These are phyloP conservation scores for Phortica variegata DNA, from an alignment of 1,140 invertebrate species.

Conservation along the genomic window DNA sequence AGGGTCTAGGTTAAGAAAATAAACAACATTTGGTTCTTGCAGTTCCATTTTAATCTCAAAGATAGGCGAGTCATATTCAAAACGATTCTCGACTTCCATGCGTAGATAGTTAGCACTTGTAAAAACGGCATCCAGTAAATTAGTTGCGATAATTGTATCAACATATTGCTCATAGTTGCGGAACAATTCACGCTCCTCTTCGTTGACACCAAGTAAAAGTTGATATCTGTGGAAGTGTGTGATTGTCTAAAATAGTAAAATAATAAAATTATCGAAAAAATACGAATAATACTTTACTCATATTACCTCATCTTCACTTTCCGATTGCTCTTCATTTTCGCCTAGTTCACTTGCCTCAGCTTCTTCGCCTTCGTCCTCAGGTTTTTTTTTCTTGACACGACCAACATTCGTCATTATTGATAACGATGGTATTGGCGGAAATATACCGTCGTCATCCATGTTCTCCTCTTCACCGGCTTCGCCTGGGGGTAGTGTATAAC, in stretches of 20 bases:
- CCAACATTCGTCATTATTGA: constrained; percentile 22
- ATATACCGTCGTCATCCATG: constrained; percentile 20
- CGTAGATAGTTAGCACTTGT: constrained; percentile 50
- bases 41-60: constrained; percentile 69
- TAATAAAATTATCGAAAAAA: background rate
- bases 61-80: constrained; percentile 56
- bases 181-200: constrained; percentile 28
- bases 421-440: constrained; percentile 27
- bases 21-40: constrained; percentile 64
- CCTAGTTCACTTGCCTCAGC: constrained; percentile 18
- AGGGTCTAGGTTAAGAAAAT: constrained; percentile 64
- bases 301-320: constrained; percentile 26
- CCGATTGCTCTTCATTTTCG: constrained; percentile 30
- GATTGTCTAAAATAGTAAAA: constrained; percentile 15
- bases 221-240: constrained; percentile 30
- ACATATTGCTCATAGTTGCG: constrained; percentile 65
- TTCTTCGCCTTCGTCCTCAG: constrained; percentile 1
- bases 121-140: constrained; percentile 60
- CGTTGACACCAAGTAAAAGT: constrained; percentile 25
- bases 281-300: background rate
- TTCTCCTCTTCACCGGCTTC: constrained; percentile 34
- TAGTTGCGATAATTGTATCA: constrained; percentile 65
- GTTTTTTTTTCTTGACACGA: constrained; percentile 18
- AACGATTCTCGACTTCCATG: constrained; percentile 54
- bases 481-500: constrained; percentile 22